Conservation (phyloP, 2,888 invertebrate species). For the Dicranocentrus wangi region DNA sequence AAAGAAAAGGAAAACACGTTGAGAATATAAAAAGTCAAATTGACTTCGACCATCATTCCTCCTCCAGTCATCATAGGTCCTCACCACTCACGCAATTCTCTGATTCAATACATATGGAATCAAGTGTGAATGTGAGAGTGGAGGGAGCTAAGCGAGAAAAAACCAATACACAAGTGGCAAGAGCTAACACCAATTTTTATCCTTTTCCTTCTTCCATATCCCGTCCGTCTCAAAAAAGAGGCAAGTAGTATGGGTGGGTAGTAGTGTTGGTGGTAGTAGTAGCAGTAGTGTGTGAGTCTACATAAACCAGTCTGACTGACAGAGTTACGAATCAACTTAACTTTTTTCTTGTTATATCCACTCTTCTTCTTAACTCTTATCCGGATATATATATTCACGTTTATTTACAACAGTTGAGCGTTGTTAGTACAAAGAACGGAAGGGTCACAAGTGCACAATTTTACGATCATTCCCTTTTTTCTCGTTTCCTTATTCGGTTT, state of each 20-base stretch:
- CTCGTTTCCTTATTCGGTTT: conserved; percentile 30
- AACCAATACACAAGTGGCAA: conserved; percentile 8
- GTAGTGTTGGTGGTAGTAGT: too few relatives aligned
- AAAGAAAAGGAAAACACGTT: conserved; percentile 48
- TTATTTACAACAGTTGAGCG: conserved; percentile 47
- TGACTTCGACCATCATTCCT: conserved; percentile 66
- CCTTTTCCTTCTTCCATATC: conserved; percentile 18
- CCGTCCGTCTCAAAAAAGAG: neutral
- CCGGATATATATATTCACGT: conserved; percentile 22
- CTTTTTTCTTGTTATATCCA: too few relatives aligned
- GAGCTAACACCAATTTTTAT: conserved; percentile 16
- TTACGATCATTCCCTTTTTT: conserved; percentile 61
- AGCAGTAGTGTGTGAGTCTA: too few relatives aligned
- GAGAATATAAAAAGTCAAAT: conserved; percentile 68
- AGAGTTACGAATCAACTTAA: conserved; percentile 23
- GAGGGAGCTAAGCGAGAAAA: conserved; percentile 28
- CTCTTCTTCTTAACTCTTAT: neutral
- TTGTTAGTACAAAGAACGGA: conserved; percentile 48
- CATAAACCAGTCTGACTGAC: conserved; percentile 32
- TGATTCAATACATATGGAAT: conserved; percentile 44
- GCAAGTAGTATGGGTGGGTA: too few relatives aligned
- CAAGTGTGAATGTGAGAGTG: conserved; percentile 13
- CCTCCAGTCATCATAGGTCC: conserved; percentile 32
- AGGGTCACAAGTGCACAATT: conserved; percentile 64
- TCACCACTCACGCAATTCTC: conserved; percentile 49